These are phyloP conservation scores for Margaritifera margaritifera DNA, from an alignment of 2,888 invertebrate species.

Conservation along the genomic window DNA sequence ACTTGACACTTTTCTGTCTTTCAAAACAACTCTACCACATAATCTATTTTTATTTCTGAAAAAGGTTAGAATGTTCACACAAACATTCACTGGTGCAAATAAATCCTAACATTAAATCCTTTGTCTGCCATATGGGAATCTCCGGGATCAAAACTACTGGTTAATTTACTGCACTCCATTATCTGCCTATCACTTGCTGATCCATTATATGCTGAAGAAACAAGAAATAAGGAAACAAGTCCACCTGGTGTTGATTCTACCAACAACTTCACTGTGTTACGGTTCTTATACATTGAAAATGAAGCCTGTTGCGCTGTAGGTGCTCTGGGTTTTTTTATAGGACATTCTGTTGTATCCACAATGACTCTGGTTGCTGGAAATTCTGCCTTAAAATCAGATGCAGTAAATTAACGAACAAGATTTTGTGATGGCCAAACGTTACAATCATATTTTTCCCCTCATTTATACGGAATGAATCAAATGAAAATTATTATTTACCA, in stretches of 20 bases:
- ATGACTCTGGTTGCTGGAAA: no score
- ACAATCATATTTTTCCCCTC: constrained; percentile 30
- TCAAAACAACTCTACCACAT: constrained; percentile 22
- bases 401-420: constrained; percentile 32
- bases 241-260: constrained; percentile 38
- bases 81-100: constrained; percentile 24
- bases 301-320: constrained; percentile 31
- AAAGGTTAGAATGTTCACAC: constrained; percentile 41
- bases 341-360: constrained; percentile 50
- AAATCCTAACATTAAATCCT: constrained; percentile 41
- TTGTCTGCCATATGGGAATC: constrained; percentile 41
- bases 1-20: constrained; percentile 38
- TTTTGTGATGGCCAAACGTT: constrained; percentile 36
- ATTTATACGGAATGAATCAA: constrained; percentile 38
- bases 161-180: no score
- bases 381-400: constrained; percentile 32
- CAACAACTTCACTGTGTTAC: constrained; percentile 30
- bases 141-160: constrained; percentile 23
- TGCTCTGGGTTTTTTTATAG: constrained; percentile 29
- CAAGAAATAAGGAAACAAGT: no score
- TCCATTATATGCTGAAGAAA: constrained; percentile 36
- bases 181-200: constrained; percentile 43
- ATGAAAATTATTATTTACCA: no score
- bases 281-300: constrained; percentile 25
- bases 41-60: no score